These are phyloP conservation scores for Python bivittatus DNA, from an alignment of 2,113 vertebrate genomes.

Conservation along the genomic window DNA sequence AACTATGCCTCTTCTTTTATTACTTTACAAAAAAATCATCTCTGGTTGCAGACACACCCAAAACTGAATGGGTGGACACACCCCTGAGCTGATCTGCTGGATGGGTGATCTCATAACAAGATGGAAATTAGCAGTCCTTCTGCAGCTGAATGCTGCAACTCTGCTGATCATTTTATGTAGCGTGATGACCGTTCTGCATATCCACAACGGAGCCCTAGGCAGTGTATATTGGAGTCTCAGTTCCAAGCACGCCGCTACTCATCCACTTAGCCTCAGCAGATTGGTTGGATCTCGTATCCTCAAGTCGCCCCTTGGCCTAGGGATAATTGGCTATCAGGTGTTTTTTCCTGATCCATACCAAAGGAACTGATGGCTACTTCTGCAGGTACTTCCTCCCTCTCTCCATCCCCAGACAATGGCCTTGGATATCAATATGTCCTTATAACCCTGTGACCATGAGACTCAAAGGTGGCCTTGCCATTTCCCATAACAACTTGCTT, in stretches of 20 bases:
- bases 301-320: not conserved
- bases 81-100: not conserved
- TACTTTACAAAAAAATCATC: not conserved
- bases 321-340: not conserved
- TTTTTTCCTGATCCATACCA: not conserved
- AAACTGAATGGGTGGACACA: not conserved
- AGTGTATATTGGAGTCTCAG: not conserved
- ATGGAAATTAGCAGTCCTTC: no score
- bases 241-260: not conserved
- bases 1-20: not conserved
- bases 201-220: not conserved
- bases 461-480: not conserved
- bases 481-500: not conserved
- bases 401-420: no score
- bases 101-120: no score
- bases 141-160: not conserved
- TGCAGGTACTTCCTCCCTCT: not conserved
- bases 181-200: not conserved
- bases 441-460: not conserved
- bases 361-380: not conserved
- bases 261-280: not conserved
- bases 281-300: not conserved
- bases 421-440: not conserved
- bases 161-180: not conserved
- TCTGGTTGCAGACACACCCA: constrained; percentile 4